phyloP scores from a whole-genome alignment of 2,888 invertebrate species.

The Philereme vetulata region DNA sequence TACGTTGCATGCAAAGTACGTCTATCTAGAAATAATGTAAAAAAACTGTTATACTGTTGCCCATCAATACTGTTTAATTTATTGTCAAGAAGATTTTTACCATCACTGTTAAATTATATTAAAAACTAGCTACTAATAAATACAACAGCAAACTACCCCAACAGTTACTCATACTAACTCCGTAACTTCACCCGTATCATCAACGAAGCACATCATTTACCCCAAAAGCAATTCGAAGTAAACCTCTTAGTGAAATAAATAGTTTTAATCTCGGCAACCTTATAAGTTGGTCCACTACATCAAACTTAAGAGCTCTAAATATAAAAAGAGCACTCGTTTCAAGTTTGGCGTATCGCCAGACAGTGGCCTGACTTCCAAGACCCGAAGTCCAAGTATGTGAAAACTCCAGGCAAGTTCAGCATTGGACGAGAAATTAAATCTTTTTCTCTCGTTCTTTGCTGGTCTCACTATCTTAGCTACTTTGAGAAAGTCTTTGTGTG shows the following conservation, averaged over 20 bases:
- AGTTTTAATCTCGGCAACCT: conserved; percentile 65
- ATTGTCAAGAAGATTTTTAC: too few species aligned
- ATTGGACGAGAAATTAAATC: neutral
- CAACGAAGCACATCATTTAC: conserved; percentile 3
- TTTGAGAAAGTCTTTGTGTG: too few species aligned
- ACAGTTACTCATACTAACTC: neutral
- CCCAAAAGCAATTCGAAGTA: conserved; percentile 60
- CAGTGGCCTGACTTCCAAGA: conserved; percentile 47
- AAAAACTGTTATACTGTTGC: too few species aligned
- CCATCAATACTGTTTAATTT: too few species aligned
- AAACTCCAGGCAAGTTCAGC: neutral
- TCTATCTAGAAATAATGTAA: too few species aligned
- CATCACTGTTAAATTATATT: too few species aligned
- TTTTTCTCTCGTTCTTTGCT: neutral
- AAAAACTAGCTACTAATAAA: too few species aligned
- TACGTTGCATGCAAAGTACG: too few species aligned
- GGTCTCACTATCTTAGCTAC: too few species aligned
- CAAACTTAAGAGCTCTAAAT: conserved; percentile 78
- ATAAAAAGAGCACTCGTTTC: conserved; percentile 63
- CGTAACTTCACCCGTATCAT: too few species aligned
- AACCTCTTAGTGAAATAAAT: conserved; percentile 73
- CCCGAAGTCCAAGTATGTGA: conserved; percentile 36
- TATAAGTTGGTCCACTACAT: conserved; percentile 70
- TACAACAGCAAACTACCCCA: neutral
- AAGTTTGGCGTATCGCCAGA: conserved; percentile 64